Evolutionary conservation across 1,140 invertebrate species (phyloP), one percentile per base, ranked within the genome.

Genomic region (Pseudoatta argentina): DNA sequence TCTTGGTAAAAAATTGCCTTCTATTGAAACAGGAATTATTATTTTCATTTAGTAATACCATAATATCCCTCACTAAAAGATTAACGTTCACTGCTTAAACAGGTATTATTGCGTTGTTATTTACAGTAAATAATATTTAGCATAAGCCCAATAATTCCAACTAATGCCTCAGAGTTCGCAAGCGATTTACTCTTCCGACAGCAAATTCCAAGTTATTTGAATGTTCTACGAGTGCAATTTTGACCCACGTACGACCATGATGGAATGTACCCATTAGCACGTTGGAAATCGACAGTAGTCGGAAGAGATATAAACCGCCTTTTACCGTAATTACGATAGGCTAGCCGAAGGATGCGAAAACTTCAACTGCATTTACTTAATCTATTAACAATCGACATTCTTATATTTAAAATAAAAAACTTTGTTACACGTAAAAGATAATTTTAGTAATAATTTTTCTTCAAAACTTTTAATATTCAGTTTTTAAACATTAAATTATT

Each of bases 191-290:
- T 27, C 14, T n/a, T 14, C 39, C 39, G 27, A 73, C 79, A 75
- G 79, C 27, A 21, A 61, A 51, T 63, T 61, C 27, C 69, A 51
- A 83, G 79, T 83, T 83, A 75, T 61, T 83, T 64, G 69, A 73
- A 61, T 24, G 79, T 73, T 83, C n/a, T n/a, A 16, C n/a, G 67
- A 30, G 18, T 83, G 79, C 39, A 83, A 83, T 83, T 83, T 83
- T 75, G 79, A 61, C 18, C 66, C 51, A 57, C 44, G 77, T 81
- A 61, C 39, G 63, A 83, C 55, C 79, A 51, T 61, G 69, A 83
- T 51, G 79, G 69, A 75, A 83, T 83, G 55, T 48, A 73, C 59
- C 39, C 69, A 73, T 83, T 83, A 83, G 55, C 79, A 75, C 79
- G 79, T 83, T 73, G 48, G 18, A 63, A 73, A 75, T 44, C 53